Evolutionary conservation across 1,140 invertebrate genomes (phyloP).

Genomic region (Ctenoplectra terminalis): DNA sequence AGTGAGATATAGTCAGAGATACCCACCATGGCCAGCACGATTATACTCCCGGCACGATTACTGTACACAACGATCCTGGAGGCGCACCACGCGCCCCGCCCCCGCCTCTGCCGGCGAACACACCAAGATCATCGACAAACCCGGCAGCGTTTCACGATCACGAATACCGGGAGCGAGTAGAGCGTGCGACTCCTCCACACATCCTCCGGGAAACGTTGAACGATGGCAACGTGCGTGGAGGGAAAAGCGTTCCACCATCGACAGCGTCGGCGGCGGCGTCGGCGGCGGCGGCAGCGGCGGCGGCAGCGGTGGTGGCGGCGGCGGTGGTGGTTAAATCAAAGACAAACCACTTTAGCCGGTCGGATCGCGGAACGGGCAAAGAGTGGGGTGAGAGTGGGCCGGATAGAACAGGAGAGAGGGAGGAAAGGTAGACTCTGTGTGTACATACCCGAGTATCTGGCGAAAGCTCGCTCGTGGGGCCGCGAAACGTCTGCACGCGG

Average conservation of each 20-base stretch:
- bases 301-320: constrained; percentile 45
- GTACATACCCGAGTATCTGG: constrained; percentile 75
- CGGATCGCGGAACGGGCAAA: constrained; percentile 65
- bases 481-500: constrained; percentile 67
- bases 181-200: constrained; percentile 60
- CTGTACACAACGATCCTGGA: constrained; percentile 54
- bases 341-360: constrained; percentile 82
- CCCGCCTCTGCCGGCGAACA: constrained; percentile 10
- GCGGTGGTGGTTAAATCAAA: constrained; percentile 81
- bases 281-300: constrained; percentile 34
- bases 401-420: constrained; percentile 21
- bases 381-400: constrained; percentile 35
- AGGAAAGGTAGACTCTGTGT: constrained; percentile 64
- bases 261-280: constrained; percentile 19
- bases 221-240: constrained; percentile 52
- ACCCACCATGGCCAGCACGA: constrained; percentile 50
- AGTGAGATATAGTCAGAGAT: constrained; percentile 22
- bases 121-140: constrained; percentile 62
- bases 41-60: constrained; percentile 62
- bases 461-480: constrained; percentile 69
- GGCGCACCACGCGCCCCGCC: constrained; percentile 43
- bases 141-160: constrained; percentile 54
- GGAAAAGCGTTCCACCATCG: constrained; percentile 60
- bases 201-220: constrained; percentile 52
- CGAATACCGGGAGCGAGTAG: constrained; percentile 47